A percentile compares a stretch with the other conserved stretches of the same genome.
Evolutionary conservation across 2,888 invertebrate species (phyloP).

Genomic region (Hydrotaea cyrtoneurina): DNA sequence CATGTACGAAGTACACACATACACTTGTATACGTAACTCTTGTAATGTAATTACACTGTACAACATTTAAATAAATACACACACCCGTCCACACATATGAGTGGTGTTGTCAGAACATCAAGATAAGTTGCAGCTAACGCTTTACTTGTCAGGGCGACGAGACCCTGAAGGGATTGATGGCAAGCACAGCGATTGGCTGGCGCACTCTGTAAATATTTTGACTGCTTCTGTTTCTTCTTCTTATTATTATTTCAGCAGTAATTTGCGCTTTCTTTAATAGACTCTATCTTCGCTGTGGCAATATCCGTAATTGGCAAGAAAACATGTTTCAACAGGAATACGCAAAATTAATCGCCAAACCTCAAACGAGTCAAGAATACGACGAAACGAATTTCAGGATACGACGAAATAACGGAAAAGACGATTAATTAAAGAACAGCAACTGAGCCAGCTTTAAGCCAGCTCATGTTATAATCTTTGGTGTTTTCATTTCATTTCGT

Average conservation of each 20-base stretch:
- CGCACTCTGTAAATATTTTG: conserved; percentile 2
- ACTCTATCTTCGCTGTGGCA: background rate
- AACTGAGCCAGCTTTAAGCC: background rate
- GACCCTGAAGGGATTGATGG: conserved; percentile 5
- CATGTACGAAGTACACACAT: conserved; percentile 58
- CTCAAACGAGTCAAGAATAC: conserved; percentile 3
- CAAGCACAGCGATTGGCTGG: background rate
- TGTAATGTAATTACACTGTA: conserved; percentile 64
- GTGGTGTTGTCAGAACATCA: background rate
- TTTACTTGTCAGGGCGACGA: conserved; percentile 11
- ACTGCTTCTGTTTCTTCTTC: background rate
- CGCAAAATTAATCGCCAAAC: conserved; percentile 2
- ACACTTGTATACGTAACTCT: conserved; percentile 54
- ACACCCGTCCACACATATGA: background rate
- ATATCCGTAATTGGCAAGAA: conserved; percentile 25
- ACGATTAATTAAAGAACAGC: conserved; percentile 1
- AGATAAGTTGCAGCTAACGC: conserved; percentile 14
- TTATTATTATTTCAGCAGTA: background rate
- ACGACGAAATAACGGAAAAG: background rate
- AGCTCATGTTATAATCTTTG: no score
- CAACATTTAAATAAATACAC: conserved; percentile 34
- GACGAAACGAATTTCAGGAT: background rate
- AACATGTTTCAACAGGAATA: conserved; percentile 8
- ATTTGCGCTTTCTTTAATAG: background rate
- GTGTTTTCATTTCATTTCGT: no score